A percentile compares a stretch with the other conserved stretches of the same genome.
These are phyloP conservation scores for Halictus rubicundus DNA, from an alignment of 1,140 invertebrate species.

Conservation along the genomic window DNA sequence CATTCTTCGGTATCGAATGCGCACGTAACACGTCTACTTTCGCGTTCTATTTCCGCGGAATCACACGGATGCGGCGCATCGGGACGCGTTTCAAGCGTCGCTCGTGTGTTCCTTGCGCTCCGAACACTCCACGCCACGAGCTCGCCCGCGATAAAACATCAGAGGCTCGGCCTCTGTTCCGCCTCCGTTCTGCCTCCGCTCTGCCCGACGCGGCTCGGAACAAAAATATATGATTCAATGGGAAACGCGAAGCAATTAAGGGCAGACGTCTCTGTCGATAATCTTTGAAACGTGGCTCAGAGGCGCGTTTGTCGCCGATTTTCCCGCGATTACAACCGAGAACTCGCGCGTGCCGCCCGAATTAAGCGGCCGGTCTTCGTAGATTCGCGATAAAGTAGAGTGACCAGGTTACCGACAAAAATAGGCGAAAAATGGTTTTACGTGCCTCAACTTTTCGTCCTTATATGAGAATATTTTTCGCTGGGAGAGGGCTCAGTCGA, in stretches of 20 bases:
- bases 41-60: conserved; percentile 59
- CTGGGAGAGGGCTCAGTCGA: no score
- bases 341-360: background rate
- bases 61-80: conserved; percentile 43
- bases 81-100: conserved; percentile 36
- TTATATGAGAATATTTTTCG: no score
- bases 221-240: conserved; percentile 26
- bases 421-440: no score
- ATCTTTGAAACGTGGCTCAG: conserved; percentile 20
- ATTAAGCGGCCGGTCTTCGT: no score
- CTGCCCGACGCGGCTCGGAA: background rate
- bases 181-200: background rate
- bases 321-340: background rate
- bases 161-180: background rate
- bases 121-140: background rate
- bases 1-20: conserved; percentile 50
- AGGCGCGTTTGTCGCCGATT: background rate
- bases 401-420: no score
- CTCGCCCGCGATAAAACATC: background rate
- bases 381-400: no score
- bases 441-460: no score
- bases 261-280: conserved; percentile 29
- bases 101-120: conserved; percentile 1
- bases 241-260: conserved; percentile 32
- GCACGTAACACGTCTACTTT: conserved; percentile 46